Base-by-base conservation (phyloP, 2,888 invertebrate genomes). In the Teleogryllus oceanicus region DNA sequence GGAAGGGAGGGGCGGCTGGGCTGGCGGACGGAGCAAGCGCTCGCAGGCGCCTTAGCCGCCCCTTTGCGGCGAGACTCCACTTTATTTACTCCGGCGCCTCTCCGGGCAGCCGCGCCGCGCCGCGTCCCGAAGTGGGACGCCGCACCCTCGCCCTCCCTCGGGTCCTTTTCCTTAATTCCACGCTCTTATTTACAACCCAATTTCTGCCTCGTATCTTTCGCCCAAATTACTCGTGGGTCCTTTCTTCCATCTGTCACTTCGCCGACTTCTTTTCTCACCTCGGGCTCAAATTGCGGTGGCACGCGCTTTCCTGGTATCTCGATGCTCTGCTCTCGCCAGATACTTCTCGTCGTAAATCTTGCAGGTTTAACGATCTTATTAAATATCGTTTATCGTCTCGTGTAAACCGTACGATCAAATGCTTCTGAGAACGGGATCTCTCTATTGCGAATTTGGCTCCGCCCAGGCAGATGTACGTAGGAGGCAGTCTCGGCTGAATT, bases 101-200 rank as follows among this genome's bases (percentile, higher is more conserved):
- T 62, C 62, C 18, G 12, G 62, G 62, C 62, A 62, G 12, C 62
- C 62, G 12, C 5, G 18, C 16, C 18, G 12, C 5, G 18, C 16
- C 18, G 5, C 62, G 62, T 62, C 62, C 62, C 62, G 62, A 62
- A 62, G 62, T 62, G 62, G 62, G 18, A 2, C 62, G 62, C 18
- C 62, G 18, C 62, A 62, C 62, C 62, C 62, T 62, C 62, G 18
- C 18, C 16, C 62, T 62, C 62, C 62, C 62, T 62, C 18, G 18
- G 62, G 62, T 62, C 62, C 62, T 62, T 62, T 62, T 62, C 62
- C 62, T 12, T 62, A 62, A 62, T 62, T 62, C 62, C 62, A 18
- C 62, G 62, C 18, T 62, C 62, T 62, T 62, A 62, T 62, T 62
- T 62, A 62, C 62, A 62, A 62, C 62, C 62, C 62, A 62, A 62